A percentile compares a stretch with the other conserved stretches of the same genome.
phyloP scores from a whole-genome alignment of 2,113 vertebrate species.

The Cepphus grylle region DNA sequence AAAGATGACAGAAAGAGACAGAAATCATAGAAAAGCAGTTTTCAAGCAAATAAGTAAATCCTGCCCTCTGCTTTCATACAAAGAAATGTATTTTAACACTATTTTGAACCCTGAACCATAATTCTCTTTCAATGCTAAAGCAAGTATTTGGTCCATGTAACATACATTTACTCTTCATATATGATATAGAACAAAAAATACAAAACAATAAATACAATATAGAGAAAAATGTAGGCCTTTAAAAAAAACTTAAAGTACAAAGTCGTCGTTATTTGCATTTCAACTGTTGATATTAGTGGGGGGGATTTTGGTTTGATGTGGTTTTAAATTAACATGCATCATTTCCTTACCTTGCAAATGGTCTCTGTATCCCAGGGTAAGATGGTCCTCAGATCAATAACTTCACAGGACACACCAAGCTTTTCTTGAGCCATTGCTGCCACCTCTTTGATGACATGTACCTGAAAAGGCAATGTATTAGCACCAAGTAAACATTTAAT shows the following conservation, averaged over 20 bases:
- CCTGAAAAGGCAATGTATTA: conserved; percentile 66
- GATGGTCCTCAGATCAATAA: conserved; percentile 95
- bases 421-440: conserved; percentile 94
- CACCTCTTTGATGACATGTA: conserved; percentile 94
- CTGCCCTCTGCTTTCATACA: not conserved
- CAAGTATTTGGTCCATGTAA: not conserved
- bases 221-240: not conserved
- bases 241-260: not conserved
- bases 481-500: not conserved
- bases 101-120: not conserved
- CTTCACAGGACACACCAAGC: conserved; percentile 94
- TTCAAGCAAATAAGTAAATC: not conserved
- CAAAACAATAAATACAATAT: not conserved
- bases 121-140: not conserved
- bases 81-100: not conserved
- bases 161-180: not conserved
- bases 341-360: conserved; percentile 86
- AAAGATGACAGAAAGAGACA: not conserved
- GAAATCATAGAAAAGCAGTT: not conserved
- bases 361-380: conserved; percentile 94
- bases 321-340: not conserved
- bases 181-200: not conserved
- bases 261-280: not conserved
- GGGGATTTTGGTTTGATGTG: not conserved
- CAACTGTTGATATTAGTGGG: not conserved